Percentiles rank a stretch among this genome's conserved stretches.
phyloP scores from a whole-genome alignment of 2,888 invertebrate genomes.

The Chymomyza fuscimana region DNA sequence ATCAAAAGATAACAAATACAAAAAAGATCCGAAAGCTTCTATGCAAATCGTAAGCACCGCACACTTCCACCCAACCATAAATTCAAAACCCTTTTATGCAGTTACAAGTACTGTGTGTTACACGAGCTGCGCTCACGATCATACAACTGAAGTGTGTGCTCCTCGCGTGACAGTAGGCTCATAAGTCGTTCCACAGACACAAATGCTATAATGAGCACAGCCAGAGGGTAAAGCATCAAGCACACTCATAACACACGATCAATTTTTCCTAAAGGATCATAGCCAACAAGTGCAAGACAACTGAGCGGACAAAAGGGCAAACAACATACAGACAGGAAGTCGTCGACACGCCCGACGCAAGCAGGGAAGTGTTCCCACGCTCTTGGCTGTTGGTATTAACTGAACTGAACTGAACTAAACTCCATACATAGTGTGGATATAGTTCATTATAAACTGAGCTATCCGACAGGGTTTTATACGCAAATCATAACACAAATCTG shows the following conservation, averaged over 20 bases:
- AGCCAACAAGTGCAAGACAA: constrained; percentile 57
- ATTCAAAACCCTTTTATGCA: neutral
- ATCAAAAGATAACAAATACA: neutral
- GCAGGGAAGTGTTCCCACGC: constrained; percentile 10
- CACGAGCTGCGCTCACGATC: neutral
- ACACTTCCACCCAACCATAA: neutral
- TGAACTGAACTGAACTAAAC: neutral
- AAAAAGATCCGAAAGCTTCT: neutral
- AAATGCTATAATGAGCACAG: neutral
- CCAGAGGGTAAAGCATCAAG: neutral
- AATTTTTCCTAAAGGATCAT: constrained; percentile 22
- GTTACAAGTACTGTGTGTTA: neutral
- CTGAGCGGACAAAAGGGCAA: constrained; percentile 1
- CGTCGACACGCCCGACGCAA: constrained; percentile 37
- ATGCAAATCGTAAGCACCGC: neutral
- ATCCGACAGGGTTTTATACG: constrained; percentile 35
- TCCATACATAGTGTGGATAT: neutral
- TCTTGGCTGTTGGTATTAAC: neutral
- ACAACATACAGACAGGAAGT: constrained; percentile 53
- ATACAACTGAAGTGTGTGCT: neutral
- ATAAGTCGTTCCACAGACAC: neutral
- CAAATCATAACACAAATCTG: constrained; percentile 73
- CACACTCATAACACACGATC: constrained; percentile 11
- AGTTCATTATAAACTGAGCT: constrained; percentile 65
- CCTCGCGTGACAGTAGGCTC: neutral